These are phyloP conservation scores for Neopipo cinnamomea DNA, from an alignment of 2,113 vertebrate species.

Conservation along the genomic window DNA sequence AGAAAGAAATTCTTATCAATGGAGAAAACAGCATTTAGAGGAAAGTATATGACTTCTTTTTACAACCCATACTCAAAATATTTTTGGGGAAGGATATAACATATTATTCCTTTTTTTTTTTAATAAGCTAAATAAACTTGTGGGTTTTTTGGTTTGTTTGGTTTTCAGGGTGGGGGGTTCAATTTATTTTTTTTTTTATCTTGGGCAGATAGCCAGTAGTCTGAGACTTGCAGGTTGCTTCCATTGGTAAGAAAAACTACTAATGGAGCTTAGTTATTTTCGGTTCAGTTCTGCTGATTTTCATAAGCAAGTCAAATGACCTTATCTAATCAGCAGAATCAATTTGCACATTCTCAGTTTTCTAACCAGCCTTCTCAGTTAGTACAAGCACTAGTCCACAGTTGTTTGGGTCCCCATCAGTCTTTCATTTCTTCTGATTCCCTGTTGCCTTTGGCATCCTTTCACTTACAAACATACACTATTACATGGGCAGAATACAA, in stretches of 20 bases:
- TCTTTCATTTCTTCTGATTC: neutral
- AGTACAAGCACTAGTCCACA: neutral
- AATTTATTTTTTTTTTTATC: neutral
- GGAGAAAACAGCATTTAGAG: neutral
- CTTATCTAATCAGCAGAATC: neutral
- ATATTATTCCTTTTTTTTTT: neutral
- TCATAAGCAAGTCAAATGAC: neutral
- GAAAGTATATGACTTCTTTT: neutral
- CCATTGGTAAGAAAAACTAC: neutral
- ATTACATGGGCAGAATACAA: neutral
- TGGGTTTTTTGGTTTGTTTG: neutral
- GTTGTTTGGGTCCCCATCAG: neutral
- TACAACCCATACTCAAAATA: neutral
- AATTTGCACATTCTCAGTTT: neutral
- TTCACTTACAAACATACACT: neutral
- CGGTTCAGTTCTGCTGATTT: neutral
- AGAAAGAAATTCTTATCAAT: neutral
- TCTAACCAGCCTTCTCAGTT: neutral
- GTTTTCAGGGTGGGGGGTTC: accelerated
- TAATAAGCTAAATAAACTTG: neutral
- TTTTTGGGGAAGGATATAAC: neutral
- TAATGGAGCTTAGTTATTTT: neutral
- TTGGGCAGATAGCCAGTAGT: neutral
- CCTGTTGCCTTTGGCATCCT: neutral
- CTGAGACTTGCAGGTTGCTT: neutral